Evolutionary conservation across 2,797 vertebrate genomes (phyloP).

Genomic region (Cyclura pinguis): DNA sequence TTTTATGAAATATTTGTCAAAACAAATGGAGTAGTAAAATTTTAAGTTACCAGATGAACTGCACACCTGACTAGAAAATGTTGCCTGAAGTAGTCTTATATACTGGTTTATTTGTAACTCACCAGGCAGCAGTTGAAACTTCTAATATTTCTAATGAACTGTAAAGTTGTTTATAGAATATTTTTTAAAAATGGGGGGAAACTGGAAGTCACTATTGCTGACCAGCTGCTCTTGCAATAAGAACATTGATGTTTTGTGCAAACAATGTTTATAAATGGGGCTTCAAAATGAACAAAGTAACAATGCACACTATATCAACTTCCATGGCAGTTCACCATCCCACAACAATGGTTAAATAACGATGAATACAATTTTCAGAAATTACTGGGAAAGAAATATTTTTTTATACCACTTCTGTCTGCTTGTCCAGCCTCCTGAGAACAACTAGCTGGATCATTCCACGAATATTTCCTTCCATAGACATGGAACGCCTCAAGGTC

Average conservation of each 20-base stretch:
- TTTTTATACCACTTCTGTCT: conserved; percentile 71
- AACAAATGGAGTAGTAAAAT: too few relatives aligned
- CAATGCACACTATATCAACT: background rate
- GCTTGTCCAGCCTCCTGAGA: conserved; percentile 81
- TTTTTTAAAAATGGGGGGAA: too few relatives aligned
- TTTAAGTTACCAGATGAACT: too few relatives aligned
- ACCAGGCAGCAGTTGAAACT: too few relatives aligned
- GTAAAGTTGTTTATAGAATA: too few relatives aligned
- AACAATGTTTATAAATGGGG: background rate
- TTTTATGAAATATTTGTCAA: too few relatives aligned
- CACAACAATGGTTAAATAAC: background rate
- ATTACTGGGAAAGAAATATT: background rate
- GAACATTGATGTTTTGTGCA: background rate
- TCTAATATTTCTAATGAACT: too few relatives aligned
- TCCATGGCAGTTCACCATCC: background rate
- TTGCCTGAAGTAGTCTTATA: too few relatives aligned
- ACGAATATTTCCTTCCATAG: conserved; percentile 93
- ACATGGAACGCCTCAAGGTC: conserved; percentile 95
- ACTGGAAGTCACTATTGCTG: background rate
- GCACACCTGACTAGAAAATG: too few relatives aligned
- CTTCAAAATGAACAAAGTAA: background rate
- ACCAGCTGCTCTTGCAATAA: background rate
- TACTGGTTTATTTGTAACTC: too few relatives aligned
- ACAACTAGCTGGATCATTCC: conserved; percentile 95
- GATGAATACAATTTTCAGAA: background rate